Base-by-base conservation (phyloP, 2,797 vertebrate species). In the Mus caroli region DNA sequence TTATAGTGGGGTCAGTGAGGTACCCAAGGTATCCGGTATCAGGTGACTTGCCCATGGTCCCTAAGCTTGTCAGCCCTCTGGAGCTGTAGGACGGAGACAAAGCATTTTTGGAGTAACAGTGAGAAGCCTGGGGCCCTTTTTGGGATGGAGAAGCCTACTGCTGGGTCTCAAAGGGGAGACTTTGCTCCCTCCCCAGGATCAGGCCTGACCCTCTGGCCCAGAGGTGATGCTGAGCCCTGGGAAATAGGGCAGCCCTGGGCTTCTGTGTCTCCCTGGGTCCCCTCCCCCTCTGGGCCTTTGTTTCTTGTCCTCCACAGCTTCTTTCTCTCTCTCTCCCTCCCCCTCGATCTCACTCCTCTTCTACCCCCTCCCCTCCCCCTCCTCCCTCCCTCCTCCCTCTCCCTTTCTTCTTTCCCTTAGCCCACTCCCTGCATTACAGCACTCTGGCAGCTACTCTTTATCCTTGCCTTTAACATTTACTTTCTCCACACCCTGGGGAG, bases 271-370 rank as follows among this genome's bases (percentile, higher is more conserved):
- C 75, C 0, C 24, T 71, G 11, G 2, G 52, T 37, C 71, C 91
- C 82, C 92, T 93, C 91, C 85, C 93, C 91, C 84, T 84, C 83
- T n/a, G 54, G 34, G 80, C 95, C 88, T 97, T 95, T 96, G 94
- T 95, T 92, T 94, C 96, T 93, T 58, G 86, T 91, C 96, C 93
- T 97, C 87, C 92, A 69, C 31, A 83, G 88, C 88, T 52, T 56
- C 54, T 24, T 43, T 43, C 37, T 26, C 54, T 43, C 58, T 14
- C 37, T 43, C 71, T 10, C 40, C 76, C 60, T 24, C 43, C 83
- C 69, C 37, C 31, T 43, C 28, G 2, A 15, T 9, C 20, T 52
- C 62, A 20, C 37, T 54, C 37, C 56, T n/a, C 54, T 12, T n/a
- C 67, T 37, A 0, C 19, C 17, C 31, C 28, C 84, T n/a, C 37